Conservation (phyloP, 2,797 vertebrate genomes). For the Buphagus erythrorhynchus region DNA sequence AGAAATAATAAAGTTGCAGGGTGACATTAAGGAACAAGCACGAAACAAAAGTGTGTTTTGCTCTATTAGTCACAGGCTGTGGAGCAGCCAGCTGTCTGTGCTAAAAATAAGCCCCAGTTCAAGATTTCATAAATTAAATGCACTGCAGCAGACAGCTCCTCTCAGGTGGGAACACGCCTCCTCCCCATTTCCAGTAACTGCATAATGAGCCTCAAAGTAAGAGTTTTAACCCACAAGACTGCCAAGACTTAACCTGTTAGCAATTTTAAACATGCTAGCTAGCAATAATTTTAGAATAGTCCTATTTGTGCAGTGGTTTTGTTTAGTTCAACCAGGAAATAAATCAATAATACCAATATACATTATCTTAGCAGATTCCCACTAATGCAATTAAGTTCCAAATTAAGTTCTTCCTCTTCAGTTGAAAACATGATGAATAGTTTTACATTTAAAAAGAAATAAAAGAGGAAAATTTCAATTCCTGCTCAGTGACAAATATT, state of each 20-base stretch:
- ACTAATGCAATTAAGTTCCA: neutral
- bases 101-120: conserved; percentile 73
- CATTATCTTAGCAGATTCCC: neutral
- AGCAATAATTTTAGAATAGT: neutral
- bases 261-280: neutral
- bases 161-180: conserved; percentile 70
- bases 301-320: neutral
- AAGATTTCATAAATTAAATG: conserved; percentile 68
- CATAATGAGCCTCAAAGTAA: neutral
- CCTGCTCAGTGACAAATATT: neutral
- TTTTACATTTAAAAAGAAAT: neutral
- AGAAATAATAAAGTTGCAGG: conserved; percentile 61
- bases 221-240: neutral
- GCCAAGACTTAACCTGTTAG: neutral
- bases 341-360: neutral
- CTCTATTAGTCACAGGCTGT: conserved; percentile 74
- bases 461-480: neutral
- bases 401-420: neutral
- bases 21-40: conserved; percentile 60
- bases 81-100: conserved; percentile 72
- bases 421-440: neutral
- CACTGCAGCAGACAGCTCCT: conserved; percentile 64
- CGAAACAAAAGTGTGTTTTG: conserved; percentile 68
- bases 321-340: neutral
- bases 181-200: conserved; percentile 40